Evolutionary conservation across 2,113 vertebrate genomes (phyloP).

Genomic region (Dicentrarchus labrax): DNA sequence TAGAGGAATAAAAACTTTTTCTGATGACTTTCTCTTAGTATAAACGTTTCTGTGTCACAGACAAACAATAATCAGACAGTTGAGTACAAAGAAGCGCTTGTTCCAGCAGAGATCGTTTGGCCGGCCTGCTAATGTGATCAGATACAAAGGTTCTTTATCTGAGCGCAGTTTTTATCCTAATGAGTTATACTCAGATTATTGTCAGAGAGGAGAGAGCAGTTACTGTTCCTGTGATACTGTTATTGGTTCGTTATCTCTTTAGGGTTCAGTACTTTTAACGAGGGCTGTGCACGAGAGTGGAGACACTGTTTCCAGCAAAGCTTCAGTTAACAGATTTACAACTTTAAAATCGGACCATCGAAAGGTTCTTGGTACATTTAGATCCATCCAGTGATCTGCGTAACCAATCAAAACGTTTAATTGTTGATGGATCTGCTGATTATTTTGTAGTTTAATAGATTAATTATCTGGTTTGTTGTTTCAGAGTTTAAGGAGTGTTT

Average conservation of each 20-base stretch:
- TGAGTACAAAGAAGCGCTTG: conserved; percentile 26
- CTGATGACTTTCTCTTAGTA: not conserved
- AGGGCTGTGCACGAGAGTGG: no score
- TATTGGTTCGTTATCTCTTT: no score
- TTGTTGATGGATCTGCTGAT: no score
- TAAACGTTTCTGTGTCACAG: no score
- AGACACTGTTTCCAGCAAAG: no score
- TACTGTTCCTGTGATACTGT: not conserved
- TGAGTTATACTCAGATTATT: not conserved
- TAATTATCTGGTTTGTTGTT: not conserved
- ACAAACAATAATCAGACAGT: not conserved
- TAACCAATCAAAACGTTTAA: no score
- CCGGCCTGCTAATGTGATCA: conserved; percentile 5
- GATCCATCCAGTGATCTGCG: no score
- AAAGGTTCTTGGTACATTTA: no score
- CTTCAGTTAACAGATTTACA: no score
- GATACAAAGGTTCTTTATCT: conserved; percentile 9
- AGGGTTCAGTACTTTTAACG: no score
- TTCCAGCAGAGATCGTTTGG: not conserved
- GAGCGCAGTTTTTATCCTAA: not conserved
- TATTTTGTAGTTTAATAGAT: no score
- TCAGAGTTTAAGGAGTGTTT: conserved; percentile 96
- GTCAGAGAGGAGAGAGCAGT: not conserved
- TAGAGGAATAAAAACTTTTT: not conserved
- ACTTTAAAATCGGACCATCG: no score